Percentiles rank a stretch among this genome's conserved stretches.
Evolutionary conservation across 2,888 invertebrate species (phyloP).

Genomic region (Trichopria drosophilae): DNA sequence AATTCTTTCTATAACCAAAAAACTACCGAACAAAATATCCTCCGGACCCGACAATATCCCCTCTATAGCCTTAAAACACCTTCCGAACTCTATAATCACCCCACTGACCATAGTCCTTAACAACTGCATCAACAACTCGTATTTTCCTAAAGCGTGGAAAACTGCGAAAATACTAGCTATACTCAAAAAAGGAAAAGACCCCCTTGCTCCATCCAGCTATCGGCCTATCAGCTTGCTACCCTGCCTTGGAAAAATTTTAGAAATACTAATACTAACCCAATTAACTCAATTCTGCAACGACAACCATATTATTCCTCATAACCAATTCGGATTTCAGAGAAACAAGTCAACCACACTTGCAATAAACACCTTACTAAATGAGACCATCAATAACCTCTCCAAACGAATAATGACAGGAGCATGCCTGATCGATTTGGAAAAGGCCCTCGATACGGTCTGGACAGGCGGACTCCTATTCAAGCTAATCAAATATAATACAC

Average conservation of each 20-base stretch:
- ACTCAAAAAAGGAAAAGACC: conserved; percentile 17
- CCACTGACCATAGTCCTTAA: conserved; percentile 23
- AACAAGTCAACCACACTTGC: conserved; percentile 31
- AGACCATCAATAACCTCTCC: conserved; percentile 10
- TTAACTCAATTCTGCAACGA: background rate
- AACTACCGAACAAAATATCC: conserved; percentile 28
- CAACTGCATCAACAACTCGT: conserved; percentile 36
- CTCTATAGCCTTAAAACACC: conserved; percentile 20
- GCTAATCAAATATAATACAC: conserved; percentile 17
- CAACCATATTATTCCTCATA: conserved; percentile 23
- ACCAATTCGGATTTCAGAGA: conserved; percentile 31
- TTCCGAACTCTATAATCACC: conserved; percentile 1
- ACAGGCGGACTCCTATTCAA: conserved; percentile 22
- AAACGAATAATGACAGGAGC: conserved; percentile 14
- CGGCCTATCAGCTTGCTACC: conserved; percentile 37
- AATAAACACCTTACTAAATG: conserved; percentile 14
- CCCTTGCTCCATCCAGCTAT: conserved; percentile 27
- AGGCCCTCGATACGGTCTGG: conserved; percentile 26
- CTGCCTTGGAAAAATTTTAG: conserved; percentile 36
- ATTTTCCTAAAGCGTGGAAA: conserved; percentile 39
- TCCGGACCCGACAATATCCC: conserved; percentile 24
- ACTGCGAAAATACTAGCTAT: conserved; percentile 34
- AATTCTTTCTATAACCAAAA: no score
- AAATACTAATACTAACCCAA: conserved; percentile 25
- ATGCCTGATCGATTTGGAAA: conserved; percentile 21